A percentile compares a stretch with the other conserved stretches of the same genome.
Evolutionary conservation across 2,113 vertebrate species (phyloP).

Genomic region (Lasiurus borealis): DNA sequence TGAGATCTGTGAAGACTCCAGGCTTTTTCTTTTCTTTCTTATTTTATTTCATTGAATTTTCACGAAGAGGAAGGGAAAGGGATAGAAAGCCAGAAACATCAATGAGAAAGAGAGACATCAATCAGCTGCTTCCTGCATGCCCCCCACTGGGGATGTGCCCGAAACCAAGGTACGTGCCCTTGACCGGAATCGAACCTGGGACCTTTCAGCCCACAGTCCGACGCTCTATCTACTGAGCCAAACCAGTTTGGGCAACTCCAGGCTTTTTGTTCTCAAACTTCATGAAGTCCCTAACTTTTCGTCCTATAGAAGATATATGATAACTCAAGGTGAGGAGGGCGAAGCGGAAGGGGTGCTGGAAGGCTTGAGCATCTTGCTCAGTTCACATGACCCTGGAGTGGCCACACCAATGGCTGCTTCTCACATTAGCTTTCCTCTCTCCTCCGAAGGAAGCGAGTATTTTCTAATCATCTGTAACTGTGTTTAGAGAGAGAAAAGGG

Average conservation of each 20-base stretch:
- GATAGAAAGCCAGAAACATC: too few relatives aligned
- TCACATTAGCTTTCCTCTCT: neutral
- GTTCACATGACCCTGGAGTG: neutral
- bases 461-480: neutral
- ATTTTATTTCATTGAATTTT: too few relatives aligned
- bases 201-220: too few relatives aligned
- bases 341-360: neutral
- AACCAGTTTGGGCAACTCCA: neutral
- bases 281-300: neutral
- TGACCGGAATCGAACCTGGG: too few relatives aligned
- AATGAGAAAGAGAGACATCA: too few relatives aligned
- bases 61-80: too few relatives aligned
- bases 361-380: neutral
- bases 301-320: neutral
- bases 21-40: neutral
- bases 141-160: too few relatives aligned
- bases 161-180: too few relatives aligned
- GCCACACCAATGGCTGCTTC: neutral
- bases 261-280: neutral
- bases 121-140: too few relatives aligned
- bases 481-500: neutral
- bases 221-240: too few relatives aligned
- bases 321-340: fast-evolving
- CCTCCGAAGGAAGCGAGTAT: neutral
- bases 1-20: neutral